A percentile compares a stretch with the other conserved stretches of the same genome.
phyloP scores from a whole-genome alignment of 2,888 invertebrate species.

The Molanna angustata region DNA sequence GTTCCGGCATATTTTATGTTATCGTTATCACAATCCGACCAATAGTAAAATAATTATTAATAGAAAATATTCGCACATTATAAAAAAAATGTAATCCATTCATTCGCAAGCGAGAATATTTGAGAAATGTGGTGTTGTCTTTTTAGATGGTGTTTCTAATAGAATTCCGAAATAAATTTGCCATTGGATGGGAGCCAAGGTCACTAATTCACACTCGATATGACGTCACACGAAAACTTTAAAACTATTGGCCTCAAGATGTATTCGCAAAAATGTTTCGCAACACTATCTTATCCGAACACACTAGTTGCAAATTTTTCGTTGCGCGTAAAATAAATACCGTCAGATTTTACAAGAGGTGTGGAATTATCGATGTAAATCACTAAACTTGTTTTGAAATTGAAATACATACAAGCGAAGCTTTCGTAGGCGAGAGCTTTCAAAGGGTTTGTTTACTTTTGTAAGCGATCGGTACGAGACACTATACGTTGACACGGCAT shows the following conservation, averaged over 20 bases:
- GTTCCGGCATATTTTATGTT: slow-evolving; percentile 29
- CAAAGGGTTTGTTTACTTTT: no score
- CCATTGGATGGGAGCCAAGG: slow-evolving; percentile 31
- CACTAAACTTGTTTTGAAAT: no score
- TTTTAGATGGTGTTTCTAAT: slow-evolving; percentile 6
- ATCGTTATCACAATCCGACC: slow-evolving; percentile 7
- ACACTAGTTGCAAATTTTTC: no score
- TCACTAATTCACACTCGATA: slow-evolving; percentile 25
- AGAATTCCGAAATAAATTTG: slow-evolving; percentile 18
- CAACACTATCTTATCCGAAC: no score
- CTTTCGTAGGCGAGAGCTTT: no score
- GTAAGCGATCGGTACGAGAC: no score
- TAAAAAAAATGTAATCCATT: background rate
- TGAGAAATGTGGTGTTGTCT: slow-evolving; percentile 1
- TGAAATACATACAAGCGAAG: no score
- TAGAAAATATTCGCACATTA: background rate
- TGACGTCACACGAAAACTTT: slow-evolving; percentile 15
- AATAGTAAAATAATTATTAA: no score
- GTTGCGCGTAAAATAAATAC: no score
- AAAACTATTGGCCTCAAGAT: slow-evolving; percentile 7
- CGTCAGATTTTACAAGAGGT: no score
- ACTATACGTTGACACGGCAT: no score
- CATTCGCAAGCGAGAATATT: background rate
- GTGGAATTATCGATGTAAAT: no score
- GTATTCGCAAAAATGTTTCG: background rate